phyloP scores from a whole-genome alignment of 53 echinoderm and acorn worm genomes.

The Actinopyga echinites region DNA sequence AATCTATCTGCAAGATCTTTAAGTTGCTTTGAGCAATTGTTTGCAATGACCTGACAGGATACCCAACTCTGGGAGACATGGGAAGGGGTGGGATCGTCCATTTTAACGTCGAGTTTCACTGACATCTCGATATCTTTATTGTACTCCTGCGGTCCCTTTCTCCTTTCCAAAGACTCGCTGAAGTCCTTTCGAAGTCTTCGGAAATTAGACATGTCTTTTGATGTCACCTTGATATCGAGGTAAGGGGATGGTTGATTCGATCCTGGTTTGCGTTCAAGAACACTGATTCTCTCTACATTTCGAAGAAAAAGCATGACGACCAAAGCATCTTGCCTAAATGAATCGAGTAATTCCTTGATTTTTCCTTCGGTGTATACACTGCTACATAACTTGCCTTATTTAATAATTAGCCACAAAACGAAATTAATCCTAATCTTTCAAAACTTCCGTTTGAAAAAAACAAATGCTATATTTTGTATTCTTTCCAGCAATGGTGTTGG shows the following conservation, averaged over 20 bases:
- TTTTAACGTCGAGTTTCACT: no score
- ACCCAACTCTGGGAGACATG: not conserved
- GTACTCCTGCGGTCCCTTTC: not conserved
- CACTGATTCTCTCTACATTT: slow-evolving; percentile 12
- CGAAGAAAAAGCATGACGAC: slow-evolving; percentile 16
- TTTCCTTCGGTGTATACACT: not conserved
- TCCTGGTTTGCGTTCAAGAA: not conserved
- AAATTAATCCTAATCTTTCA: no score
- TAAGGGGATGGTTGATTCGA: not conserved
- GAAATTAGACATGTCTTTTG: not conserved
- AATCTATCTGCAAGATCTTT: not conserved
- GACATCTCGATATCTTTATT: not conserved
- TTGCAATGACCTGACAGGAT: slow-evolving; percentile 2
- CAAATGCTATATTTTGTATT: no score
- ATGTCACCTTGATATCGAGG: not conserved
- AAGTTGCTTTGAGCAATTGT: slow-evolving; percentile 10
- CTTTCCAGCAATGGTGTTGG: no score
- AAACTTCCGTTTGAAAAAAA: no score
- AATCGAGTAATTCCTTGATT: not conserved
- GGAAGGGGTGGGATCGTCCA: no score
- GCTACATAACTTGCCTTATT: not conserved
- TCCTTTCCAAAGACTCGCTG: not conserved
- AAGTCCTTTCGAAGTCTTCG: not conserved
- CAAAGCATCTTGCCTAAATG: slow-evolving; percentile 4
- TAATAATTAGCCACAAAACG: slow-evolving; percentile 20